Base-by-base conservation (phyloP, 2,113 vertebrate genomes). In the Glaucidium brasilianum region DNA sequence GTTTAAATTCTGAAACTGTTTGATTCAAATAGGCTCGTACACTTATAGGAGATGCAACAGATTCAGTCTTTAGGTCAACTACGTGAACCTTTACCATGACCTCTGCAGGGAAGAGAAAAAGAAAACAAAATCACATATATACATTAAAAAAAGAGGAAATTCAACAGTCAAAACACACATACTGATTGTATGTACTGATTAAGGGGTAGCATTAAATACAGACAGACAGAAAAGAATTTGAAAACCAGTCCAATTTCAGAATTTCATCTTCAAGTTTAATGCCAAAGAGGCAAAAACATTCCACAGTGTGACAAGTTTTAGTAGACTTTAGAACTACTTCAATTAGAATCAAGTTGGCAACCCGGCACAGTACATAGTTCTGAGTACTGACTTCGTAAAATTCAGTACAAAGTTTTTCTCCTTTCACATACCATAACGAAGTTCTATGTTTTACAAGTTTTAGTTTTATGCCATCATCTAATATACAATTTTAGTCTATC, bases 61-160 rank as follows among this genome's bases (percentile, higher is more conserved):
- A 98, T 96, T 99, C 99, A 25, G 96, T 98, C 97, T 99, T 99
- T 56, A 99, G 97, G 97, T 99, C 98, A 81, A 99, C 99, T 89
- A 99, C 97, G 1, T 99, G 99, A 92, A 99, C 99, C 97, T 99
- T 99, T 96, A 99, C 99, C 99, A 99, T 99, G 79, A 99, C 99
- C 97, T 99, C 99, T 99, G 98, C 45, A 94, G 86, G 66, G 68
- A 98, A 95, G 55, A 95, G 68, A 29, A 55, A 91, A 62, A 88
- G 22, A 82, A 89, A 87, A 59, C 21, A 59, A 76, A 86, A n/a
- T 10, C 94, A 92, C 34, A 73, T 19, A 95, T 5, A 21, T 27
- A 55, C 7, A 41, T 15, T 56, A 72, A 22, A n/a, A 13, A 58
- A 4, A 80, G 17, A 95, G 59, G 72, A 35, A 50, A 60, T 67